phyloP scores from a whole-genome alignment of 2,113 vertebrate species.

The Dinomys branickii region DNA sequence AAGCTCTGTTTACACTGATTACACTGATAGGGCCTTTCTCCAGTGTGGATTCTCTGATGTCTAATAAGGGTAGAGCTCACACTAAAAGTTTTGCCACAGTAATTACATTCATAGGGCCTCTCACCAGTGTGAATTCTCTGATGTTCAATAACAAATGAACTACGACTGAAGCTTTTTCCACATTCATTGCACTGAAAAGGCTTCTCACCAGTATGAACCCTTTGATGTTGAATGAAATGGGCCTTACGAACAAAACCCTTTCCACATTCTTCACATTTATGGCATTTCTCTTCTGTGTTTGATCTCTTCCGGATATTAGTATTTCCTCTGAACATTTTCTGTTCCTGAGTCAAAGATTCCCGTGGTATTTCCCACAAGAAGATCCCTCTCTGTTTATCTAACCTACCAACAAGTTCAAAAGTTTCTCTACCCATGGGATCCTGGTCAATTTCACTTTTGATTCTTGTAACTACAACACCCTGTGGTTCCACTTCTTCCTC shows the following conservation, averaged over 20 bases:
- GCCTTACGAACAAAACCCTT: slow-evolving; percentile 80
- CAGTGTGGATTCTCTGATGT: slow-evolving; percentile 82
- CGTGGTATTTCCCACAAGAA: slow-evolving; percentile 82
- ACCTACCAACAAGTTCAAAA: slow-evolving; percentile 82
- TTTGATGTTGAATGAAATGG: slow-evolving; percentile 82
- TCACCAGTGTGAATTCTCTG: slow-evolving; percentile 82
- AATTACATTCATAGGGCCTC: slow-evolving; percentile 81
- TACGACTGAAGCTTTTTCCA: slow-evolving; percentile 81
- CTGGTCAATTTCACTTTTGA: slow-evolving; percentile 81
- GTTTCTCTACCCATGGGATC: slow-evolving; percentile 72
- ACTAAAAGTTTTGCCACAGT: slow-evolving; percentile 82
- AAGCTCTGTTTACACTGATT: slow-evolving; percentile 81
- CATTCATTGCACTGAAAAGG: slow-evolving; percentile 81
- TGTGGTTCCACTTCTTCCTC: slow-evolving; percentile 75
- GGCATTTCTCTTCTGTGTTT: slow-evolving; percentile 78
- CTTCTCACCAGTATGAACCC: slow-evolving; percentile 82
- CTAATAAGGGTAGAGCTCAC: slow-evolving; percentile 81
- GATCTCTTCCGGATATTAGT: slow-evolving; percentile 71
- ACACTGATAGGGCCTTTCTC: slow-evolving; percentile 82
- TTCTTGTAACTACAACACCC: slow-evolving; percentile 78
- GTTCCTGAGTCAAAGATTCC: slow-evolving; percentile 76
- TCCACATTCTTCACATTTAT: slow-evolving; percentile 82
- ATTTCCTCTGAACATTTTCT: slow-evolving; percentile 72
- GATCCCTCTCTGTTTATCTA: slow-evolving; percentile 82
- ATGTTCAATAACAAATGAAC: slow-evolving; percentile 81